These are phyloP conservation scores for Arge pagana DNA, from an alignment of 2,888 invertebrate species.

Conservation along the genomic window DNA sequence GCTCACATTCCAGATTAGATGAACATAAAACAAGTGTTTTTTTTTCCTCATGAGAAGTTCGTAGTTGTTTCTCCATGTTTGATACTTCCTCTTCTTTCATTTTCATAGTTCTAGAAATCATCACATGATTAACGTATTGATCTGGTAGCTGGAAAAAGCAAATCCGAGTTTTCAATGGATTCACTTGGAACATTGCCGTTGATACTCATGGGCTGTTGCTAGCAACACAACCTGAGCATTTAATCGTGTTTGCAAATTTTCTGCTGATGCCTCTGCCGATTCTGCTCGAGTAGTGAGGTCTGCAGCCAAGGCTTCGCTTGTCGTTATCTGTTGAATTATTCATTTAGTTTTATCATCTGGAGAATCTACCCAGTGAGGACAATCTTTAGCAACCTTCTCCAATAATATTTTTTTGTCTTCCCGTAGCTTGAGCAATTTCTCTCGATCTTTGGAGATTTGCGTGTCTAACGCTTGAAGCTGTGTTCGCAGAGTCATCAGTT, in stretches of 20 bases:
- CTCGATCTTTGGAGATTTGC: conserved; percentile 51
- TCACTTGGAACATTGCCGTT: conserved; percentile 5
- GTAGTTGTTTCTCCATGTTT: conserved; percentile 38
- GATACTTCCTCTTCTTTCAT: conserved; percentile 38
- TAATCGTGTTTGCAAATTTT: conserved; percentile 42
- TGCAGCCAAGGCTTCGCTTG: conserved; percentile 37
- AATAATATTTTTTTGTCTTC: conserved; percentile 52
- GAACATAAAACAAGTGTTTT: conserved; percentile 35
- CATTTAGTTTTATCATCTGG: background rate
- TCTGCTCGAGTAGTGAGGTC: conserved; percentile 38
- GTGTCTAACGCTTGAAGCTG: conserved; percentile 45
- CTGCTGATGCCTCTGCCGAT: conserved; percentile 37
- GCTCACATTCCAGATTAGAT: conserved; percentile 39
- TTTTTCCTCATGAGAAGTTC: conserved; percentile 37
- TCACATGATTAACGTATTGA: background rate
- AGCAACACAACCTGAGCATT: conserved; percentile 38
- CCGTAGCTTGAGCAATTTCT: conserved; percentile 50
- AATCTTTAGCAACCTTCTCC: conserved; percentile 44
- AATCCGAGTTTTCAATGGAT: background rate
- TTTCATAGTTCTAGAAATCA: conserved; percentile 30
- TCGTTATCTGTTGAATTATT: conserved; percentile 33
- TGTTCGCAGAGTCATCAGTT: conserved; percentile 41
- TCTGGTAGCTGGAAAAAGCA: background rate
- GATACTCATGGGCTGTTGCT: conserved; percentile 39
- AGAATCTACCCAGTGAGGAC: background rate